Base-by-base conservation (phyloP, 2,113 vertebrate genomes). In the Girardinichthys multiradiatus region DNA sequence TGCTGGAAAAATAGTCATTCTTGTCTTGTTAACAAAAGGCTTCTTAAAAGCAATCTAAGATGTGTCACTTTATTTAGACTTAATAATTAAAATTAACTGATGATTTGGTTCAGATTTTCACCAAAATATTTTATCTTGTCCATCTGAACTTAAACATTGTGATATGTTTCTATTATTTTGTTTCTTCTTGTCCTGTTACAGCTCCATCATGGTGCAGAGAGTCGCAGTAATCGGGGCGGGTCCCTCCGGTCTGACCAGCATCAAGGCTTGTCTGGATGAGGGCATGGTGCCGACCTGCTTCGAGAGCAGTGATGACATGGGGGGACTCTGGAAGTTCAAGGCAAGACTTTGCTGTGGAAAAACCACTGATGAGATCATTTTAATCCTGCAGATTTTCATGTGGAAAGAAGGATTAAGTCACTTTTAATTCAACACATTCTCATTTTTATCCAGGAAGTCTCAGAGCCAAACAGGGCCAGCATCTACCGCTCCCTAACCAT, bases 261-360 rank as follows among this genome's bases (percentile, higher is more conserved):
- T 96, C 10, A 98, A 97, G 69, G 93, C 95, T 71, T 98, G 96
- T 83, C 85, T 97, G 77, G 96, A 96, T 0, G 96, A 97, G 62
- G 94, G 92, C 64, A 72, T 98, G 91, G 92, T 93, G 77, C 96
- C 96, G 7, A 95, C 88, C 69, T 97, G 96, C 91, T 98, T 97
- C 0, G 96, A 97, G 81, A 94, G 89, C 87, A 95, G 90, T 0
- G 67, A 93, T 30, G 94, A 94, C 91, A 92, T 97, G 26, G 97
- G 96, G 0, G 96, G 97, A 27, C 70, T 97, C 1, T 98, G 97
- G 96, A 93, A 90, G 71, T 97, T 95, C 83, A 90, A 92, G 76
- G 96, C 93, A 79, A 72, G 45, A 63, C 37, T 28, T 19, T 21
- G 21, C 17, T 12, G 9, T 13, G 2, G 51, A 4, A 57, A 57